phyloP scores from a whole-genome alignment of 2,797 vertebrate genomes.

The Crax fasciolata region DNA sequence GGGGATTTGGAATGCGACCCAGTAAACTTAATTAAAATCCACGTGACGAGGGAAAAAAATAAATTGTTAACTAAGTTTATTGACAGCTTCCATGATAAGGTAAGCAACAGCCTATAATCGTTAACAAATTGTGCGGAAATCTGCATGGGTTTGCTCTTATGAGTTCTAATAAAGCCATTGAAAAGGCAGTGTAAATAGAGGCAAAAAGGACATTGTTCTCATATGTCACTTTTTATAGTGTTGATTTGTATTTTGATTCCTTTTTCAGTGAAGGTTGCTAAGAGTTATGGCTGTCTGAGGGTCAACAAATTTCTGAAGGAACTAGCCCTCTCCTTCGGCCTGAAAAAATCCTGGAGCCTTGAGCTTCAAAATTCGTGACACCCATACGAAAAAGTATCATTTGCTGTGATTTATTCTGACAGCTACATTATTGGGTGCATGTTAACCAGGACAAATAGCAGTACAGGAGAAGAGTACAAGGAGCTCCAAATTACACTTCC shows the following conservation, averaged over 20 bases:
- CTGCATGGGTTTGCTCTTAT: not conserved
- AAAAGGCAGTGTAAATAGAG: not conserved
- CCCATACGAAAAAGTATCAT: not conserved
- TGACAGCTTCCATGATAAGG: constrained; percentile 60
- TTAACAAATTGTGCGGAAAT: constrained; percentile 26
- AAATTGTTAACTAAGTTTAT: constrained; percentile 44
- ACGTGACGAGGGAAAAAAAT: not conserved
- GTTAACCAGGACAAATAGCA: constrained; percentile 52
- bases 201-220: constrained; percentile 31
- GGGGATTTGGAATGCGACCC: constrained; percentile 2
- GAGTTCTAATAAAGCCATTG: not conserved
- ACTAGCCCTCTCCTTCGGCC: not conserved
- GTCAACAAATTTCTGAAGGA: constrained; percentile 70
- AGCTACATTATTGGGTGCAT: constrained; percentile 54
- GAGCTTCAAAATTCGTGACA: constrained; percentile 41
- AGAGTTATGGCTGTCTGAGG: constrained; percentile 67
- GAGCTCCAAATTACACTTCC: constrained; percentile 31
- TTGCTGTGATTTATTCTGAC: constrained; percentile 65
- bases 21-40: constrained; percentile 69
- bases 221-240: constrained; percentile 38
- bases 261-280: constrained; percentile 47
- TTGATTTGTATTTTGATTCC: constrained; percentile 74
- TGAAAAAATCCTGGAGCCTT: constrained; percentile 45
- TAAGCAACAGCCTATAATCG: constrained; percentile 51
- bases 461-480: not conserved